Percentiles rank a stretch among this genome's conserved stretches.
These are phyloP conservation scores for Betta splendens DNA, from an alignment of 2,797 vertebrate genomes.

Conservation along the genomic window DNA sequence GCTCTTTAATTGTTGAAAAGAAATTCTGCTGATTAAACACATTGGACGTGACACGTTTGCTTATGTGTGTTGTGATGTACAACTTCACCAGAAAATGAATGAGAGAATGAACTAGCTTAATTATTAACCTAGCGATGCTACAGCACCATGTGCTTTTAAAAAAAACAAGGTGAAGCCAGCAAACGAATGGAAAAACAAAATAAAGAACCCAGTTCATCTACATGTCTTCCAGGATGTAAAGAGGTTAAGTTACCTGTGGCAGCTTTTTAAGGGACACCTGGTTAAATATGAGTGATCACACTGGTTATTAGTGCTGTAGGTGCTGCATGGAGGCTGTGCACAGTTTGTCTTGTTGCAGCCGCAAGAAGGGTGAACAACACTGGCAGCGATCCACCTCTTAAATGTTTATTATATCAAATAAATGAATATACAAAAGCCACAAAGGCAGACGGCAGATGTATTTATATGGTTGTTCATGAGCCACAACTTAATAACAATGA, in stretches of 20 bases:
- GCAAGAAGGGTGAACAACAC: constrained; percentile 40
- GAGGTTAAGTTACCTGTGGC: constrained; percentile 55
- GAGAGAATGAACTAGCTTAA: too few species aligned
- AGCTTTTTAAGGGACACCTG: constrained; percentile 59
- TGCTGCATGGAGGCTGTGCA: constrained; percentile 21
- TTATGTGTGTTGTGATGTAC: too few species aligned
- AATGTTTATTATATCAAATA: constrained; percentile 58
- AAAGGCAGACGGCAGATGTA: constrained; percentile 18
- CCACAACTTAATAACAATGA: neutral
- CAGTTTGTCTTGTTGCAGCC: constrained; percentile 11
- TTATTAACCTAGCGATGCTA: too few species aligned
- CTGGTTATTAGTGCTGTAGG: constrained; percentile 43
- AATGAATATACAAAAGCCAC: constrained; percentile 4
- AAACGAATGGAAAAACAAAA: constrained; percentile 57
- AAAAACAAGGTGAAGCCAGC: constrained; percentile 43
- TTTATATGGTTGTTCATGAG: neutral
- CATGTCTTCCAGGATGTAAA: constrained; percentile 59
- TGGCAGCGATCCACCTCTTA: constrained; percentile 53
- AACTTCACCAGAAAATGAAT: too few species aligned
- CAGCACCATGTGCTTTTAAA: too few species aligned
- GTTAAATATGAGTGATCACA: constrained; percentile 49
- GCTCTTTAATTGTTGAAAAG: too few species aligned
- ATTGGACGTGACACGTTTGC: too few species aligned
- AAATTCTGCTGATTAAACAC: too few species aligned
- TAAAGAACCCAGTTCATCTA: constrained; percentile 65